Base-by-base conservation (phyloP, 2,113 vertebrate species). In the Calyptomena viridis region DNA sequence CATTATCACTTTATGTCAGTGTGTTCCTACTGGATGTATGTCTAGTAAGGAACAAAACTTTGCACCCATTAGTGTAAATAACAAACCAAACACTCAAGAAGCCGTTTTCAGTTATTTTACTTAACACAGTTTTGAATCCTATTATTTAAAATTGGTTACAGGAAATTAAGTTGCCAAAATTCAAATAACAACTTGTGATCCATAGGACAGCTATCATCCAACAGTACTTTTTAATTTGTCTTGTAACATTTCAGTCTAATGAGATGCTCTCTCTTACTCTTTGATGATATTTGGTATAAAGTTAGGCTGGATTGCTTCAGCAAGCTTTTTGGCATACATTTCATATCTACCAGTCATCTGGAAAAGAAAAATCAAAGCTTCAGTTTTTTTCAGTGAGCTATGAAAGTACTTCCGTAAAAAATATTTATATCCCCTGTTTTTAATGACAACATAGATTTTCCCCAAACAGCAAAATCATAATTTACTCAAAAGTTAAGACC, bases 291-390 rank as follows among this genome's bases (percentile, higher is more conserved):
- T 97, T 33, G 99, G 99, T 72, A 94, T 92, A 94, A 99, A 99
- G 95, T 97, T 94, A 53, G 97, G 98, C 62, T 97, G 96, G 49
- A 98, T 89, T 10, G 98, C 98, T 58, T 98, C 94, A 5, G 96
- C 33, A 0, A 99, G 98, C 87, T 99, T 98, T 31, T 97, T 95
- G 11, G 98, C 98, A 2, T 99, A 99, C 97, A 99, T 98, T 40
- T 98, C 97, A 24, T 98, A 99, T 46, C 99, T 98, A 63, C 99
- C 99, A 0, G 99, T 99, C 99, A 99, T 99, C 99, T 99, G 98
- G 63, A 97, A n/a, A 95, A 88, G 85, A 68, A 95, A 89, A 91
- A 69, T 49, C 40, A 87, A 58, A 89, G 21, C 24, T 59, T 87
- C 50, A 94, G 60, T 62, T 75, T 30, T 74, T 40, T 80, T 33